phyloP scores from a whole-genome alignment of 2,888 invertebrate genomes.

The Gastracanthus pulcherrimus region DNA sequence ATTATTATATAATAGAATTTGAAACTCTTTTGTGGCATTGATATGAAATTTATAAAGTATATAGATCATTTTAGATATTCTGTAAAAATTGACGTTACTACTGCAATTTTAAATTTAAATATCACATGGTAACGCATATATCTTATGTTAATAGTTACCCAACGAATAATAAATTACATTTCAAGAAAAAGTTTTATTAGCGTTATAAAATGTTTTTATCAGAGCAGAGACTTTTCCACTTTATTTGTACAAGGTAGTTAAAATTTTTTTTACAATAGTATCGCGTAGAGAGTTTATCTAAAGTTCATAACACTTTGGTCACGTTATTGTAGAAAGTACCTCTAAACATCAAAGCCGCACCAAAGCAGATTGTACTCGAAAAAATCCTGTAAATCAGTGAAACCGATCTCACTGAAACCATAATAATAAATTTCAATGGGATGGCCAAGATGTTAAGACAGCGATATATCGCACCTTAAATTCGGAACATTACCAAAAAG shows the following conservation, averaged over 20 bases:
- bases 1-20: too few species aligned
- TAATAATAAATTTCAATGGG: background rate
- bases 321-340: background rate
- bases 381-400: slow-evolving; percentile 2
- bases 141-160: background rate
- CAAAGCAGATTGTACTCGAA: background rate
- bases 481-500: background rate
- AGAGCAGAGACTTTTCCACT: too few species aligned
- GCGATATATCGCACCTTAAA: background rate
- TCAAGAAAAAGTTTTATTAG: background rate
- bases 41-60: too few species aligned
- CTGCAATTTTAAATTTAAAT: too few species aligned
- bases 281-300: background rate
- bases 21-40: too few species aligned
- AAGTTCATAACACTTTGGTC: background rate
- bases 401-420: slow-evolving; percentile 8
- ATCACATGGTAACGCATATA: background rate
- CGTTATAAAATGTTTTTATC: background rate
- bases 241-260: too few species aligned
- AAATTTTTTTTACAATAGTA: too few species aligned
- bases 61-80: too few species aligned
- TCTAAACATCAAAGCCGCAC: background rate
- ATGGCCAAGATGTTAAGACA: background rate
- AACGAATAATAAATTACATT: too few species aligned
- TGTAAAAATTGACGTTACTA: too few species aligned